Percentiles rank a stretch among this genome's conserved stretches.
These are phyloP conservation scores for Episyrphus balteatus DNA, from an alignment of 1,140 invertebrate genomes.

Conservation along the genomic window DNA sequence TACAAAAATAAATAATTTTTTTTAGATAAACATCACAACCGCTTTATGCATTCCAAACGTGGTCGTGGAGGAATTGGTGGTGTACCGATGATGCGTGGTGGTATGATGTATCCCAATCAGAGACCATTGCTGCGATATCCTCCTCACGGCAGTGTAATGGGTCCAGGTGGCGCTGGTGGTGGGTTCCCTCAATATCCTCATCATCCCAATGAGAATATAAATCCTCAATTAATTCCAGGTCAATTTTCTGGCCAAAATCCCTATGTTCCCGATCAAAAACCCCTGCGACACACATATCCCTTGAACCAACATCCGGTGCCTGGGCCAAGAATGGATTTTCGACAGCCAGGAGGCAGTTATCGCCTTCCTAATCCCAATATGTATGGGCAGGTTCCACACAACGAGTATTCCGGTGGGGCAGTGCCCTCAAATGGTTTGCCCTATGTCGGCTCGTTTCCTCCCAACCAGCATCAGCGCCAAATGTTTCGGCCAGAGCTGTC, in stretches of 20 bases:
- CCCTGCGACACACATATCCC: slow-evolving; percentile 6
- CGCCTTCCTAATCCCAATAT: slow-evolving; percentile 7
- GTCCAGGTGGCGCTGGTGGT: not conserved
- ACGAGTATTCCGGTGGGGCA: slow-evolving; percentile 4
- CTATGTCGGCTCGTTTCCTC: not conserved
- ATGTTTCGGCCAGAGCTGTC: slow-evolving; percentile 8
- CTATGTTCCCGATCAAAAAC: slow-evolving; percentile 3
- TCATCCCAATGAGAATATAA: not conserved
- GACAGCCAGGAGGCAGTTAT: slow-evolving; percentile 1
- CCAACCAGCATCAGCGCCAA: not conserved
- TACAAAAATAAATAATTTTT: not conserved
- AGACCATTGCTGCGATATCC: slow-evolving; percentile 9
- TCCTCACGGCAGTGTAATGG: not conserved
- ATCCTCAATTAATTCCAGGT: slow-evolving; percentile 15
- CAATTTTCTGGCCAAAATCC: slow-evolving; percentile 18
- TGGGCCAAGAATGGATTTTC: not conserved
- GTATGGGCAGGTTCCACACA: slow-evolving; percentile 6
- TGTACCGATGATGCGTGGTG: slow-evolving; percentile 4
- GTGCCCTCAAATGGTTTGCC: slow-evolving; percentile 1
- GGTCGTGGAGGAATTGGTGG: not conserved
- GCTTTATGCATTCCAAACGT: slow-evolving; percentile 6
- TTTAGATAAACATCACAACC: slow-evolving; percentile 14
- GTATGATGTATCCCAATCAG: slow-evolving; percentile 2
- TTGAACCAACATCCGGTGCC: slow-evolving; percentile 3
- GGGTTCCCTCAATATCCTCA: not conserved